These are phyloP conservation scores for Charina bottae DNA, from an alignment of 2,113 vertebrate species.

Conservation along the genomic window DNA sequence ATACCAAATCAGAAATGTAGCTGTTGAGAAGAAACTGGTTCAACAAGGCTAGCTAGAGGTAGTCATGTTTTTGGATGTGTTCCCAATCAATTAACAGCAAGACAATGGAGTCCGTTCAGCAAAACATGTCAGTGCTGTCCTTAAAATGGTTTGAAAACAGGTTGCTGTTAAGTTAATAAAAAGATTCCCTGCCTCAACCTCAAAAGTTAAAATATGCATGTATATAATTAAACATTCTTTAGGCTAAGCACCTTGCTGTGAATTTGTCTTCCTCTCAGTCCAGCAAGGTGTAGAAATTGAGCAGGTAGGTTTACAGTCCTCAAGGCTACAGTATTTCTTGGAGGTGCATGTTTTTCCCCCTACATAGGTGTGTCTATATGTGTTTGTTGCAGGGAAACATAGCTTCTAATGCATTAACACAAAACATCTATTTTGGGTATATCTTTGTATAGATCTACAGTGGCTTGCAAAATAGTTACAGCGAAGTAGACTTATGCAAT, in stretches of 20 bases:
- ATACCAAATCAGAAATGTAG: neutral
- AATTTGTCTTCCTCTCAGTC: neutral
- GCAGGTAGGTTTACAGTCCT: neutral
- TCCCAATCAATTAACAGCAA: constrained; percentile 15
- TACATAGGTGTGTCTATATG: neutral
- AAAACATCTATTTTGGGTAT: neutral
- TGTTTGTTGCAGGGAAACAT: neutral
- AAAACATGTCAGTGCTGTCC: neutral
- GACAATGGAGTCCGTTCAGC: constrained; percentile 9
- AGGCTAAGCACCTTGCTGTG: neutral
- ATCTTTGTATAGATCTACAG: neutral
- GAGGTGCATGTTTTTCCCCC: neutral
- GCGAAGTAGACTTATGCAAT: neutral
- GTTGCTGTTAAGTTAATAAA: neutral
- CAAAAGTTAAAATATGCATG: neutral
- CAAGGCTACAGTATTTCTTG: neutral
- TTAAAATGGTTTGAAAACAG: neutral
- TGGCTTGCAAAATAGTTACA: neutral
- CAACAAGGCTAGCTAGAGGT: constrained; percentile 47
- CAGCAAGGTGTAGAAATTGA: neutral
- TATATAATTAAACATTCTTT: neutral
- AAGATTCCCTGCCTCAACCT: neutral
- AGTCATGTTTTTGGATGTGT: neutral
- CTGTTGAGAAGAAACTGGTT: constrained; percentile 57
- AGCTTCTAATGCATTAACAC: neutral